Evolutionary conservation across 1,140 invertebrate genomes (phyloP), one percentile per base, ranked within the genome.

Genomic region (Stegodyphus mimosarum): DNA sequence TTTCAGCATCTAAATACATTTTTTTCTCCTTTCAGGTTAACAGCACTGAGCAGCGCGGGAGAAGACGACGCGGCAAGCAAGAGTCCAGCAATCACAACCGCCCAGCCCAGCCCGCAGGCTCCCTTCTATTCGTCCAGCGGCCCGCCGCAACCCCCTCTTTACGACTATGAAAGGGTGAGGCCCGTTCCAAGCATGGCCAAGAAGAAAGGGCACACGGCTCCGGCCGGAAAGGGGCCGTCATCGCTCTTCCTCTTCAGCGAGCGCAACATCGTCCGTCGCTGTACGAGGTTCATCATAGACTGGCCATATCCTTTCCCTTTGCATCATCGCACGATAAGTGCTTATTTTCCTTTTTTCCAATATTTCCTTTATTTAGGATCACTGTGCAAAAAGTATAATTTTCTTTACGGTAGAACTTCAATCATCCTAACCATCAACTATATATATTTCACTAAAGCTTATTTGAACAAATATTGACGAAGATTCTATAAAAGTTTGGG

Each of bases 221-320:
- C 84, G 13, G 60, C 51, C 18, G 93, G 93, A 92, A 94, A 94
- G 92, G 95, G 95, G 92, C 96, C 96, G 91, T 94, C 95, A 91
- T 97, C 97, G 91, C 94, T 99, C 90, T 99, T 99, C 93, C 95
- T 99, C 92, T 95, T 99, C 92, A 96, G 95, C 91, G 97, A 99
- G 92, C 96, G 98, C 92, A 99, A 99, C 92, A 94, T 94, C 92
- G 95, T 99, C 91, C 94, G 98, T 90, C 94, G 95, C 92, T 97
- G 98, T 92, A 99, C 98, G 91, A 95, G 96, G 92, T 98, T 98
- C 92, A 98, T 99, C 92, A 99, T 99, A 92, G 98, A 99, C 94
- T 99, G 98, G 98, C 97, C 97, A 94, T 94, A 94, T 94, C 94
- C 94, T 94, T 94, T 72, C 70, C 49, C 33, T 49, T 2, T 72